phyloP scores from a whole-genome alignment of 2,888 invertebrate species.

The Xestia xanthographa region DNA sequence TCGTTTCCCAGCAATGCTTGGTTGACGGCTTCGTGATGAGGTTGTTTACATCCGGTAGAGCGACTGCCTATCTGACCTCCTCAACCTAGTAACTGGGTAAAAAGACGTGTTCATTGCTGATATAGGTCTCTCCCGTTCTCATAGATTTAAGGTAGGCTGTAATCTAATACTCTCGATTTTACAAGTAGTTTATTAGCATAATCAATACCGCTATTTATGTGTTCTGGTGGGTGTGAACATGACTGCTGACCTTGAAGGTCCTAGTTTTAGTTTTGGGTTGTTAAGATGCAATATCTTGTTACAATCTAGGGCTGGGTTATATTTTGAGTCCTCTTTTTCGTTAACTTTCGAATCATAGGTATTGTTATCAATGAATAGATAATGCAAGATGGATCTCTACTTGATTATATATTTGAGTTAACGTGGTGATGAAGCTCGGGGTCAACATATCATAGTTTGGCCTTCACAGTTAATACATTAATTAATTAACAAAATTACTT shows the following conservation, averaged over 20 bases:
- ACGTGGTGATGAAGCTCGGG: neutral
- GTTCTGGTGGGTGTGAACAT: conserved; percentile 36
- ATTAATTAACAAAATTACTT: conserved; percentile 40
- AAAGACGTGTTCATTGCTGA: neutral
- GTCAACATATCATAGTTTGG: neutral
- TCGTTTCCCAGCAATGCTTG: no score
- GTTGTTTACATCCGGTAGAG: neutral
- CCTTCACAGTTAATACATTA: conserved; percentile 20
- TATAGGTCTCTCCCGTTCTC: neutral
- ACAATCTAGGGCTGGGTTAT: neutral
- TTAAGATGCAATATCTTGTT: conserved; percentile 13
- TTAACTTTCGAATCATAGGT: neutral
- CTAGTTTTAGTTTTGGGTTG: conserved; percentile 13
- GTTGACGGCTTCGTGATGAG: no score
- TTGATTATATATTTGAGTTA: neutral
- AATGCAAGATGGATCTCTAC: neutral
- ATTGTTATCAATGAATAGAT: neutral
- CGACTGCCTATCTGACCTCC: neutral
- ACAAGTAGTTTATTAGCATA: conserved; percentile 30
- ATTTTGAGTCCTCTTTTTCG: neutral
- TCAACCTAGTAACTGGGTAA: neutral
- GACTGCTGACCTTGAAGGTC: conserved; percentile 39
- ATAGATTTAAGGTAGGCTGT: neutral
- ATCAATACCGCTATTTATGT: conserved; percentile 35
- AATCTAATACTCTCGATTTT: conserved; percentile 28